A percentile compares a stretch with the other conserved stretches of the same genome.
These are phyloP conservation scores for Eubasilissa splendida DNA, from an alignment of 2,888 invertebrate genomes.

Conservation along the genomic window DNA sequence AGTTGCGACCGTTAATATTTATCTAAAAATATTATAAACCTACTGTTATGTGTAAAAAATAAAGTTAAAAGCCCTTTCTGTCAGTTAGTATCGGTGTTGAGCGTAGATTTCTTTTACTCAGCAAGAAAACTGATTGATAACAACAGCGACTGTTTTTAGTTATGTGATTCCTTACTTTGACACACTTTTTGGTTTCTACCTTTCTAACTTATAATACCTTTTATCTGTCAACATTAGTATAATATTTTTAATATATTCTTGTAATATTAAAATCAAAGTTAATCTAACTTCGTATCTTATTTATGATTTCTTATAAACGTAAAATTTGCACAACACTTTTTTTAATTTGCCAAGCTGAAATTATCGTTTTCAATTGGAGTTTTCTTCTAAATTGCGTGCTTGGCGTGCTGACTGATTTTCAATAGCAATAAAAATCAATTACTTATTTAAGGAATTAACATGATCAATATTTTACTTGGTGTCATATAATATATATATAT, in stretches of 20 bases:
- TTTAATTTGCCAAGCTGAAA: slow-evolving; percentile 53
- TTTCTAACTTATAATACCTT: no score
- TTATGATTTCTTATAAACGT: no score
- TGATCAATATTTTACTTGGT: slow-evolving; percentile 75
- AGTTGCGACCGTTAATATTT: slow-evolving; percentile 2
- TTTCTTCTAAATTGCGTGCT: slow-evolving; percentile 76
- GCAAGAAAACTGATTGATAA: no score
- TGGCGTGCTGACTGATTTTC: slow-evolving; percentile 77
- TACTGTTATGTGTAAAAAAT: not conserved
- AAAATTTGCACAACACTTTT: slow-evolving; percentile 38
- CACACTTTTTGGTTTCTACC: no score
- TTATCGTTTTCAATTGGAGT: slow-evolving; percentile 59
- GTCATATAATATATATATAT: slow-evolving; percentile 67
- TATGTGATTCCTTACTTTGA: no score
- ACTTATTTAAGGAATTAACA: slow-evolving; percentile 74
- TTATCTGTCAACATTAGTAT: no score
- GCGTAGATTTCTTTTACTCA: no score
- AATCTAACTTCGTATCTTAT: no score
- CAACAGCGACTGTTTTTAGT: no score
- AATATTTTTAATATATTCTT: no score
- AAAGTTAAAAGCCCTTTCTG: not conserved
- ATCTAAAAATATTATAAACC: not conserved
- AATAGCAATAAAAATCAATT: slow-evolving; percentile 76
- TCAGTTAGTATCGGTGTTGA: no score
- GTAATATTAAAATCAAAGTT: no score